Evolutionary conservation across 2,113 vertebrate species (phyloP).

Genomic region (Eurystomus gularis): DNA sequence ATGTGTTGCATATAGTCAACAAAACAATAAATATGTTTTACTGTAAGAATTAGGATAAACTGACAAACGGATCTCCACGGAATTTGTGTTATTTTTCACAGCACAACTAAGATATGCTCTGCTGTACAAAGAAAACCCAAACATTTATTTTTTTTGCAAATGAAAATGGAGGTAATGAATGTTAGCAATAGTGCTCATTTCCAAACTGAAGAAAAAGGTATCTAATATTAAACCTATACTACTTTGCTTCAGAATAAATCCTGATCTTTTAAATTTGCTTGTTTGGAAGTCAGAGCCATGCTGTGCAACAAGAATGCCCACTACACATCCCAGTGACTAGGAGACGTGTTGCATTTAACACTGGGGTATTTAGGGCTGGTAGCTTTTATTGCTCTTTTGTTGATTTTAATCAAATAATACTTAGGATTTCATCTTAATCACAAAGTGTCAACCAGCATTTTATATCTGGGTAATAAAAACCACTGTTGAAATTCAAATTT

Average conservation of each 20-base stretch:
- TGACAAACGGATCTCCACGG: not conserved
- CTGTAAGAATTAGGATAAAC: not conserved
- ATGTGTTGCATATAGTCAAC: not conserved
- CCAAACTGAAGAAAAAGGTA: not conserved
- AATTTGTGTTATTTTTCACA: not conserved
- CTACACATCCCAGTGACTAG: not conserved
- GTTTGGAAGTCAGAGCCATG: not conserved
- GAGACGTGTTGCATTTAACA: not conserved
- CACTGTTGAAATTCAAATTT: conserved; percentile 50
- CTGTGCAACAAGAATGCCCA: not conserved
- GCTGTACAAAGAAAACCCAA: not conserved
- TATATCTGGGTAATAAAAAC: conserved; percentile 29
- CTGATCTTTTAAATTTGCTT: not conserved
- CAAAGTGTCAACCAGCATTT: not conserved
- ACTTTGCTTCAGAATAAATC: not conserved
- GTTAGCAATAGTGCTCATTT: not conserved
- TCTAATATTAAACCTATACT: not conserved
- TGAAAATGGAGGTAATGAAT: not conserved
- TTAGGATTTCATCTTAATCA: not conserved
- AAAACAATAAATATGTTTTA: not conserved
- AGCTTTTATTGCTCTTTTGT: conserved; percentile 52
- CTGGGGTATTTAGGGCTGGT: not conserved
- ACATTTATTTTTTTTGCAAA: not conserved
- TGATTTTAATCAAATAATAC: conserved; percentile 17
- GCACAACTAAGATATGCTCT: not conserved